phyloP scores from a whole-genome alignment of 2,797 vertebrate species.

The Pangasius larnaudii region DNA sequence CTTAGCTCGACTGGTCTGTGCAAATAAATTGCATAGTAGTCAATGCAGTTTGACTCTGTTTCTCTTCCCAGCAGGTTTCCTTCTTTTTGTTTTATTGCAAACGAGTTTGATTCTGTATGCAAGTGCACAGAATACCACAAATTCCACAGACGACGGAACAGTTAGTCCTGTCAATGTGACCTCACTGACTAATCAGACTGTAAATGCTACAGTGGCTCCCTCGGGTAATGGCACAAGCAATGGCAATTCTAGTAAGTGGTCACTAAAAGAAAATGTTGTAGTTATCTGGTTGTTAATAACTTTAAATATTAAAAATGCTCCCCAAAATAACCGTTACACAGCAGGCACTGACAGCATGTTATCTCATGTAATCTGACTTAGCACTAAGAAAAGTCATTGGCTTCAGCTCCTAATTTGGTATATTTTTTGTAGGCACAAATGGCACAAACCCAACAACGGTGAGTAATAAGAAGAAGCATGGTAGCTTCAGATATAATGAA shows the following conservation, averaged over 20 bases:
- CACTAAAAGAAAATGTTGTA: neutral
- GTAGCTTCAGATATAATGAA: neutral
- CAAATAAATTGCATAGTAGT: neutral
- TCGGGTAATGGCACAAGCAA: neutral
- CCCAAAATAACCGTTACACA: neutral
- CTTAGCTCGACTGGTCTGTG: neutral
- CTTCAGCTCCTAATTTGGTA: neutral
- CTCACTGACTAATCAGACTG: neutral
- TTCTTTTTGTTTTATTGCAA: constrained; percentile 65
- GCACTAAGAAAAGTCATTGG: neutral
- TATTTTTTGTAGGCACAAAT: constrained; percentile 24
- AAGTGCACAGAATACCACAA: constrained; percentile 12
- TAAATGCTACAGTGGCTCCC: neutral
- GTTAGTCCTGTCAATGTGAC: neutral
- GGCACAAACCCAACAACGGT: neutral
- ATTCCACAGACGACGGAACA: too few species aligned
- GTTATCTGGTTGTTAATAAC: neutral
- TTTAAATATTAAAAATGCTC: neutral
- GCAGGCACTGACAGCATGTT: neutral
- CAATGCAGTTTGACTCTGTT: constrained; percentile 1
- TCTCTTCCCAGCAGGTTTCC: constrained; percentile 53
- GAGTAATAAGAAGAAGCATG: neutral
- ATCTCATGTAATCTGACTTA: neutral
- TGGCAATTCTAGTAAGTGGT: neutral
- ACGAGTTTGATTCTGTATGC: constrained; percentile 59